Evolutionary conservation across 2,113 vertebrate genomes (phyloP).

Genomic region (Neoarius graeffei): DNA sequence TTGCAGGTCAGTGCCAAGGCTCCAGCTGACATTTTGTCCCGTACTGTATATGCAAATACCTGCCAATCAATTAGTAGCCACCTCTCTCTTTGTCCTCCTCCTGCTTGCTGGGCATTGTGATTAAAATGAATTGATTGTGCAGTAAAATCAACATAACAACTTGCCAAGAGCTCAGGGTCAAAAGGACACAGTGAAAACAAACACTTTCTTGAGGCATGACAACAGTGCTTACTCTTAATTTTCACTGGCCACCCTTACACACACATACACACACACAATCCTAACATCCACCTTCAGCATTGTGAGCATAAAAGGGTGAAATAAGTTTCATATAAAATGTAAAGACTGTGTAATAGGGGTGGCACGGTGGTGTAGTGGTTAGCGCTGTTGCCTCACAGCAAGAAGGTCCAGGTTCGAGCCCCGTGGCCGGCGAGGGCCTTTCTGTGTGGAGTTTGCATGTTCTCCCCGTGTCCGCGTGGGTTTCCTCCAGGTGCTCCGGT

Average conservation of each 20-base stretch:
- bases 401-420: too few species aligned
- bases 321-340: slow-evolving; percentile 58
- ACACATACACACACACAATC: background rate
- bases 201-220: slow-evolving; percentile 36
- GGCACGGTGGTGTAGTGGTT: too few species aligned
- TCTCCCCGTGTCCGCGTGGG: too few species aligned
- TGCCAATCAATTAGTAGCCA: slow-evolving; percentile 75
- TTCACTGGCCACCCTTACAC: background rate
- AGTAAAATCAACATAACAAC: slow-evolving; percentile 68
- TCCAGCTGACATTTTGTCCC: slow-evolving; percentile 74
- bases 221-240: slow-evolving; percentile 28
- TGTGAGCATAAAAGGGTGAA: slow-evolving; percentile 50
- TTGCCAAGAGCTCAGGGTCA: slow-evolving; percentile 65
- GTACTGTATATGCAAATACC: slow-evolving; percentile 81
- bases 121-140: slow-evolving; percentile 77
- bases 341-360: slow-evolving; percentile 48
- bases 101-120: slow-evolving; percentile 66
- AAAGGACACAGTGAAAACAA: slow-evolving; percentile 56
- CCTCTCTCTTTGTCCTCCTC: slow-evolving; percentile 46
- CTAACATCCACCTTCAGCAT: slow-evolving; percentile 14
- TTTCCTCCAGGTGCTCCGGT: too few species aligned
- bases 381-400: too few species aligned
- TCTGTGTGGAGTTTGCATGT: too few species aligned
- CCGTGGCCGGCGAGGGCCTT: too few species aligned
- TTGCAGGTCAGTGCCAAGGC: slow-evolving; percentile 73